Conservation (phyloP, 2,797 vertebrate genomes). For the Periophthalmus magnuspinnatus region DNA sequence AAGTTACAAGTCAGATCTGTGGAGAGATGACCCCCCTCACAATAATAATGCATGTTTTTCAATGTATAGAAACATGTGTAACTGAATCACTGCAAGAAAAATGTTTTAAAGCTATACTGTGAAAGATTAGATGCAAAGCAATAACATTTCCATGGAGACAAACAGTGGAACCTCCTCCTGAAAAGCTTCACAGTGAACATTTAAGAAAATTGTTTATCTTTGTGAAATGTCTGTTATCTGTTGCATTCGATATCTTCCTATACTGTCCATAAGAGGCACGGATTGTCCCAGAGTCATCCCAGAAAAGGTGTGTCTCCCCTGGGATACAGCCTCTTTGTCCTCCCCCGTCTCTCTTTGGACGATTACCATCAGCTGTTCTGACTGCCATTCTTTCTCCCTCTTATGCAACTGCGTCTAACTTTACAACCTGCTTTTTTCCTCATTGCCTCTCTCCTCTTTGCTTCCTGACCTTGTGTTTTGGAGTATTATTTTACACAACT, state of each 20-base stretch:
- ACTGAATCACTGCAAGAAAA: too few relatives aligned
- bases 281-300: conserved; percentile 9
- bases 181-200: too few relatives aligned
- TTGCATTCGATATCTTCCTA: neutral
- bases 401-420: conserved; percentile 21
- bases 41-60: too few relatives aligned
- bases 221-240: neutral
- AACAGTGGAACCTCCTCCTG: too few relatives aligned
- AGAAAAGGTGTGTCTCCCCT: conserved; percentile 20
- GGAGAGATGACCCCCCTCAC: too few relatives aligned
- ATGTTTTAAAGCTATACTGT: too few relatives aligned
- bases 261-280: neutral
- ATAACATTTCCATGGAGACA: too few relatives aligned
- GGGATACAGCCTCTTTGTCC: conserved; percentile 12
- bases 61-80: too few relatives aligned
- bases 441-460: conserved; percentile 3
- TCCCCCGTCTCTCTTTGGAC: neutral
- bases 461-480: neutral
- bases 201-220: too few relatives aligned
- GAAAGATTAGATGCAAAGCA: too few relatives aligned
- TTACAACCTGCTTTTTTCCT: conserved; percentile 12
- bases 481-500: conserved; percentile 34
- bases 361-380: conserved; percentile 23
- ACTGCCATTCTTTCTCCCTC: conserved; percentile 5
- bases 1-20: too few relatives aligned